These are phyloP conservation scores for Patiria pectinifera DNA, from an alignment of 53 echinoderm and acorn worm genomes.

Conservation along the genomic window DNA sequence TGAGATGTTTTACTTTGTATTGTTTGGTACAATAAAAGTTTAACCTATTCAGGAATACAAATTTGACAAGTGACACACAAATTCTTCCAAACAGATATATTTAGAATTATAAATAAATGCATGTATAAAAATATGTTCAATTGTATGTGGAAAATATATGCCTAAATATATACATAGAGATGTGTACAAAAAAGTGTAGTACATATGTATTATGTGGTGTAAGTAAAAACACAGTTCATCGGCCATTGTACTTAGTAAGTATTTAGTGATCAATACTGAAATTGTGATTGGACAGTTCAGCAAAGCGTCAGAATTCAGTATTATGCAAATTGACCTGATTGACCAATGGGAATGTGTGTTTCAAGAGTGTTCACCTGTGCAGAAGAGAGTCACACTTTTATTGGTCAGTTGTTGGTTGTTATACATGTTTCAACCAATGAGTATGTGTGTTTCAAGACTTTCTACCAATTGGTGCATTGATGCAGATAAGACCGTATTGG, in stretches of 20 bases:
- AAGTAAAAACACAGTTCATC: neutral
- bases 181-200: neutral
- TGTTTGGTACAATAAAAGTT: neutral
- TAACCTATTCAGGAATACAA: neutral
- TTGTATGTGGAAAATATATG: neutral
- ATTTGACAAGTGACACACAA: neutral
- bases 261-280: neutral
- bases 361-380: neutral
- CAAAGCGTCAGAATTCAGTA: neutral
- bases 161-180: constrained; percentile 13
- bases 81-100: constrained; percentile 28
- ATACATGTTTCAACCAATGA: neutral
- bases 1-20: neutral
- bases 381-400: neutral
- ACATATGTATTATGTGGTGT: neutral
- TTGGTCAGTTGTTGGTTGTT: neutral
- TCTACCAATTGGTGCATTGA: too few relatives aligned
- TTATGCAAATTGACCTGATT: neutral
- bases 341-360: neutral
- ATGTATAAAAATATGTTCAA: constrained; percentile 15
- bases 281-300: neutral
- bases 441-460: neutral
- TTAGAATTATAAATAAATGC: constrained; percentile 28
- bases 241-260: neutral
- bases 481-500: too few relatives aligned